Percentiles rank a stretch among this genome's conserved stretches.
Evolutionary conservation across 2,113 vertebrate genomes (phyloP).

Genomic region (Antigone vipio): DNA sequence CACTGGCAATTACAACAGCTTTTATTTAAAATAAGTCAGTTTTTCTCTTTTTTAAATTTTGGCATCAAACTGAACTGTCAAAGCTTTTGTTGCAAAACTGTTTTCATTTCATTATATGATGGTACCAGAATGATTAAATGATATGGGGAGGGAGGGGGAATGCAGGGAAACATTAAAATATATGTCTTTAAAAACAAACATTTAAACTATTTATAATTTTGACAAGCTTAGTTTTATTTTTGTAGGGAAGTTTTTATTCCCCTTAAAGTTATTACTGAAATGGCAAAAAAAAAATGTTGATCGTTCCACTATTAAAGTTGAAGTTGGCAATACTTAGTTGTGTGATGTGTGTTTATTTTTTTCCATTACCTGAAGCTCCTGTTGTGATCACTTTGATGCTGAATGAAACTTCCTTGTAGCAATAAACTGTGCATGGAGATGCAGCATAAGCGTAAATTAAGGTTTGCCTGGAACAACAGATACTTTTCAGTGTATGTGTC

Average conservation of each 20-base stretch:
- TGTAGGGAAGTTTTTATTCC: conserved; percentile 73
- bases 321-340: conserved; percentile 64
- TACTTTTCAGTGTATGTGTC: fast-evolving
- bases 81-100: conserved; percentile 49
- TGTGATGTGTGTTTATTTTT: not conserved
- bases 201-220: conserved; percentile 83
- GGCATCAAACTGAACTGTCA: conserved; percentile 44
- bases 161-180: conserved; percentile 61
- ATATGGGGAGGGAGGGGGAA: not conserved
- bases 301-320: conserved; percentile 83
- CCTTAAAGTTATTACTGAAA: conserved; percentile 76
- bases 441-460: not conserved
- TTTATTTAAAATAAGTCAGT: conserved; percentile 43
- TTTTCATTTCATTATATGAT: conserved; percentile 65
- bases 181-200: conserved; percentile 61
- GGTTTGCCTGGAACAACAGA: not conserved
- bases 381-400: not conserved
- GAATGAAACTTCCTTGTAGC: not conserved
- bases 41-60: not conserved
- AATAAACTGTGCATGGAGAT: fast-evolving
- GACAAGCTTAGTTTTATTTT: conserved; percentile 79
- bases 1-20: conserved; percentile 60
- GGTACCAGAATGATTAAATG: conserved; percentile 69
- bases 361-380: not conserved
- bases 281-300: conserved; percentile 49